Evolutionary conservation across 2,113 vertebrate genomes (phyloP).

Genomic region (Numenius arquata): DNA sequence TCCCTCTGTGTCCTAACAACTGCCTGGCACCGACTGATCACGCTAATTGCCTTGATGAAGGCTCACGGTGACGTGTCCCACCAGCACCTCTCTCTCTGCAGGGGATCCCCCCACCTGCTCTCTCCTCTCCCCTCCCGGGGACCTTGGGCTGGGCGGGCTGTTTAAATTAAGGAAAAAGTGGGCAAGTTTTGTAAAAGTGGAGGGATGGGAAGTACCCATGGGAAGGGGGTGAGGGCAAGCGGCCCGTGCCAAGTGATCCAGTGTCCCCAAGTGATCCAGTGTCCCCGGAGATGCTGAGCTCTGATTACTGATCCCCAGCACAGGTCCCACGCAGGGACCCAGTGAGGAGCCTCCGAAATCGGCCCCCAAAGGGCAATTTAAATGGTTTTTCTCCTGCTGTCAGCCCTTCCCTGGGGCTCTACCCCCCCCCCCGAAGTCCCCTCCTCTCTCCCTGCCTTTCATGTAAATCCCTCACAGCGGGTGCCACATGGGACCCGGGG

Average conservation of each 20-base stretch:
- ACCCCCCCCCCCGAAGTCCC: neutral
- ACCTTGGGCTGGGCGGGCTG: neutral
- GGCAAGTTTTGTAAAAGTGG: neutral
- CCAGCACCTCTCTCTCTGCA: neutral
- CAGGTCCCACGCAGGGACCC: neutral
- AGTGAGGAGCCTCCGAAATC: neutral
- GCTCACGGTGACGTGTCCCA: too few relatives aligned
- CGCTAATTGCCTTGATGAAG: neutral
- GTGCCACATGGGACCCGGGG: neutral
- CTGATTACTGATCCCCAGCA: fast-evolving
- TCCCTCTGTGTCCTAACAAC: neutral
- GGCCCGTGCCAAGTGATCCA: fast-evolving
- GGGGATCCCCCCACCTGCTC: too few relatives aligned
- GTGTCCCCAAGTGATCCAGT: fast-evolving
- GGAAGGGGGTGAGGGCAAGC: neutral
- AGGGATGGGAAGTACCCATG: fast-evolving
- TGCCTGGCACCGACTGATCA: fast-evolving
- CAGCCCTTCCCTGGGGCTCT: neutral
- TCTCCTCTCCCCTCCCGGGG: neutral
- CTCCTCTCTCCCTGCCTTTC: neutral
- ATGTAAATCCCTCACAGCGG: neutral
- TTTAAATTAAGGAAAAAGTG: neutral
- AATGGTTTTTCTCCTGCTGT: neutral
- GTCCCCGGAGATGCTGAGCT: neutral
- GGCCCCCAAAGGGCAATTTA: neutral